Evolutionary conservation across 2,797 vertebrate genomes (phyloP), one percentile per base, ranked within the genome.

Genomic region (Salmo trutta): DNA sequence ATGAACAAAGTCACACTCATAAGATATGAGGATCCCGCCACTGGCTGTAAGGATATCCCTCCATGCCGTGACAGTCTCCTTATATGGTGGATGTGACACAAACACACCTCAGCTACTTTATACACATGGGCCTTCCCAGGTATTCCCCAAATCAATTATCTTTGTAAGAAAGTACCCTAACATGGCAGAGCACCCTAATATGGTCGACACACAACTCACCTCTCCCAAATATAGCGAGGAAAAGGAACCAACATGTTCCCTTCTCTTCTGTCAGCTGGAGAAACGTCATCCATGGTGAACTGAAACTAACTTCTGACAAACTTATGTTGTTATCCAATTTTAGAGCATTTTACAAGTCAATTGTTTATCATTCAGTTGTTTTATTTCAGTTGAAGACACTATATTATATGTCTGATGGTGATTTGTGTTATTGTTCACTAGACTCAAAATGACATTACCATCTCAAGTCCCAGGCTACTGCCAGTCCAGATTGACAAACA

Each of bases 101-200:
- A n/a, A 14, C 47, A 52, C 21, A 51, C 1, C 41, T 29, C 5
- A 27, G 69, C 68, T 15, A 68, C 33, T 33, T 33, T 33, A 33
- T 33, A 33, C 41, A 47, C 41, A 47, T 47, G 41, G 41, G 10
- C 2, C 12, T 31, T 19, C 21, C 27, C 31, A 68, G 84, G 91
- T 79, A 81, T 86, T 90, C 74, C 91, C 88, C 77, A 86, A 87
- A 90, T 90, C 88, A 88, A 87, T 87, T 77, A 59, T 24, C 84
- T 90, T 89, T 86, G 88, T 81, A 59, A 59, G 19, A 12, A 19
- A 86, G 85, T 52, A 79, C 69, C 85, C 31, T 69, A 47, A 69
- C 8, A 70, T 70, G 17, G 68, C 7, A 70, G 68, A 70, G 16
- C 10, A 65, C n/a, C 21, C 85, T 89, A 84, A 89, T 91, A 90